Percentiles rank a stretch among this genome's conserved stretches.
Evolutionary conservation across 1,140 invertebrate genomes (phyloP).

Genomic region (Hycleus phaleratus): DNA sequence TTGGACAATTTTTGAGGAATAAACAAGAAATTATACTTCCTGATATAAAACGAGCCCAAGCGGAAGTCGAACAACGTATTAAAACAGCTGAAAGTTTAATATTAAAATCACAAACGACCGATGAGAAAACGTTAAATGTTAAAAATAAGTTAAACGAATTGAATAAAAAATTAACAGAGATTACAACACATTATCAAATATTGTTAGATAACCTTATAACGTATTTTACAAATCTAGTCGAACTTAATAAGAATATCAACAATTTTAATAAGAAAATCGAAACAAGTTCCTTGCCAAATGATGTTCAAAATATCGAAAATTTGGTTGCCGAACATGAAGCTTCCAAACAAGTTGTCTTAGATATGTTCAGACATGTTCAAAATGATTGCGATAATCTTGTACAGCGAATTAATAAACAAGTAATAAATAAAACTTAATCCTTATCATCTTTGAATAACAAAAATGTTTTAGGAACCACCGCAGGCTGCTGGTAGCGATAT

Average conservation of each 20-base stretch:
- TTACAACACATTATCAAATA: conserved; percentile 65
- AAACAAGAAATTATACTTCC: conserved; percentile 53
- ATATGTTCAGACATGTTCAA: conserved; percentile 52
- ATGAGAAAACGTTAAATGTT: conserved; percentile 37
- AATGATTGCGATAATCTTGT: conserved; percentile 58
- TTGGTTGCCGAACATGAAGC: conserved; percentile 53
- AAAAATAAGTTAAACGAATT: conserved; percentile 55
- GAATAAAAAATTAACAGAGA: conserved; percentile 57
- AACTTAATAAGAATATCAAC: conserved; percentile 47
- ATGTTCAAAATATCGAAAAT: conserved; percentile 44
- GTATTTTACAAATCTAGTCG: conserved; percentile 59
- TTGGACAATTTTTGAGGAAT: conserved; percentile 51
- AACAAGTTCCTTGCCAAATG: conserved; percentile 37
- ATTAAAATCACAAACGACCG: conserved; percentile 23
- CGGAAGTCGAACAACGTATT: conserved; percentile 63
- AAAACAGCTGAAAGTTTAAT: conserved; percentile 53
- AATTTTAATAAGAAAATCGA: conserved; percentile 22
- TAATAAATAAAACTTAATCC: conserved; percentile 24
- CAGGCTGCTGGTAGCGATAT: conserved; percentile 60
- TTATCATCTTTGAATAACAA: neutral
- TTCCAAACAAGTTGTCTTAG: conserved; percentile 49
- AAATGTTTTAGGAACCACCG: conserved; percentile 54
- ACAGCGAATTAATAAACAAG: conserved; percentile 54
- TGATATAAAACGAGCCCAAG: conserved; percentile 56
- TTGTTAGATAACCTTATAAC: conserved; percentile 63